phyloP scores from a whole-genome alignment of 2,888 invertebrate genomes.

The Ectobius pallidus region DNA sequence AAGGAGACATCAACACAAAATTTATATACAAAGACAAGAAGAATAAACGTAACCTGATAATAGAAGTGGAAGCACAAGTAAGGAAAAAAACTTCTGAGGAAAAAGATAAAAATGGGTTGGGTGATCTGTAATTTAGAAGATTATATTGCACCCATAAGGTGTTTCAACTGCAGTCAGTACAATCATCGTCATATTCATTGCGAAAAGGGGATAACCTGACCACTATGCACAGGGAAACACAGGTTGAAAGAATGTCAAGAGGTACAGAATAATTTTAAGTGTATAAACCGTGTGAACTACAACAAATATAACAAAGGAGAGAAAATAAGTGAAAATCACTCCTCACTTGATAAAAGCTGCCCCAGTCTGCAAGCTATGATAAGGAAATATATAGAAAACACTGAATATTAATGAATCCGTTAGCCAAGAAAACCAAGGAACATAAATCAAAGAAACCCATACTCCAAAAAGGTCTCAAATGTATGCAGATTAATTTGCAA shows the following conservation, averaged over 20 bases:
- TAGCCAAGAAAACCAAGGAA: no score
- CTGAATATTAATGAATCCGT: neutral
- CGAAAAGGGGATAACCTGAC: neutral
- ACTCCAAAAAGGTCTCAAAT: neutral
- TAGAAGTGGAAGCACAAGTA: neutral
- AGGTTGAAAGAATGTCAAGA: neutral
- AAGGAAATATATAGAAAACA: neutral
- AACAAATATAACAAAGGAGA: neutral
- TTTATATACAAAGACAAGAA: neutral
- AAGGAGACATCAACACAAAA: neutral
- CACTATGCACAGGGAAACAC: no score
- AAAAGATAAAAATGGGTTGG: neutral
- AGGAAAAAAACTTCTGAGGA: neutral
- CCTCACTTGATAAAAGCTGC: neutral
- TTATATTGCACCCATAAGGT: neutral
- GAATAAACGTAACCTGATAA: neutral
- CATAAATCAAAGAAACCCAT: neutral
- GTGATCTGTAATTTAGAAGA: neutral
- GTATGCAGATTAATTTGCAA: neutral
- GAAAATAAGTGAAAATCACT: neutral
- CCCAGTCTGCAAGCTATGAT: neutral
- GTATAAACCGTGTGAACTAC: neutral
- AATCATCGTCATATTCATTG: neutral
- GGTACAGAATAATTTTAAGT: neutral
- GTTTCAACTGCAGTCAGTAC: neutral